Evolutionary conservation across 2,888 invertebrate genomes (phyloP).

Genomic region (Drosophila siamana): DNA sequence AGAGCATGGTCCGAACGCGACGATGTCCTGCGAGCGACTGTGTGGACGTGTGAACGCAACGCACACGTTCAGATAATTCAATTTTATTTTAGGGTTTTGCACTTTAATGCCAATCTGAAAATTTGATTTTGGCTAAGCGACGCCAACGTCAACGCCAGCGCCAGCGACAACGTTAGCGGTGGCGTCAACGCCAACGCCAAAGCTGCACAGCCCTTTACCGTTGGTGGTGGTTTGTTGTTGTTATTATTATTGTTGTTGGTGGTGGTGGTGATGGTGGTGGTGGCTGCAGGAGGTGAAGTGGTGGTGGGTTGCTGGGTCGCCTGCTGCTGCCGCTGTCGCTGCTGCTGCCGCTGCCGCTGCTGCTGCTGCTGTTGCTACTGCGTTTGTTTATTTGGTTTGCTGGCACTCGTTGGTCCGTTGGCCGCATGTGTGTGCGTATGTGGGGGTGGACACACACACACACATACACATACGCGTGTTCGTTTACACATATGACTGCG

Average conservation of each 20-base stretch:
- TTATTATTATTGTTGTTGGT: conserved; percentile 46
- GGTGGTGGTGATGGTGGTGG: conserved; percentile 37
- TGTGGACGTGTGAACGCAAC: conserved; percentile 65
- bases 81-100: conserved; percentile 84
- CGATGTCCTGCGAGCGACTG: conserved; percentile 76
- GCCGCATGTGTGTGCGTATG: conserved; percentile 72
- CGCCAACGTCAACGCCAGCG: conserved; percentile 44
- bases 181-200: conserved; percentile 23
- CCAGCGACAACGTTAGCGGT: conserved; percentile 36
- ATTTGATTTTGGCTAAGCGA: conserved; percentile 83
- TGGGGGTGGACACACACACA: conserved; percentile 73
- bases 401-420: conserved; percentile 63
- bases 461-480: conserved; percentile 7
- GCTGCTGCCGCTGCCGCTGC: conserved; percentile 17
- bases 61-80: conserved; percentile 83
- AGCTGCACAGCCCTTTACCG: conserved; percentile 35
- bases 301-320: conserved; percentile 38
- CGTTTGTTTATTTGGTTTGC: conserved; percentile 62
- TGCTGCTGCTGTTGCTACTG: conserved; percentile 35
- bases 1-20: conserved; percentile 74
- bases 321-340: conserved; percentile 42
- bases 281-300: conserved; percentile 41
- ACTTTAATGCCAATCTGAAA: conserved; percentile 84
- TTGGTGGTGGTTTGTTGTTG: conserved; percentile 60
- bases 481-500: conserved; percentile 11